phyloP scores from a whole-genome alignment of 2,797 vertebrate genomes.

The Gallinago solitaria region DNA sequence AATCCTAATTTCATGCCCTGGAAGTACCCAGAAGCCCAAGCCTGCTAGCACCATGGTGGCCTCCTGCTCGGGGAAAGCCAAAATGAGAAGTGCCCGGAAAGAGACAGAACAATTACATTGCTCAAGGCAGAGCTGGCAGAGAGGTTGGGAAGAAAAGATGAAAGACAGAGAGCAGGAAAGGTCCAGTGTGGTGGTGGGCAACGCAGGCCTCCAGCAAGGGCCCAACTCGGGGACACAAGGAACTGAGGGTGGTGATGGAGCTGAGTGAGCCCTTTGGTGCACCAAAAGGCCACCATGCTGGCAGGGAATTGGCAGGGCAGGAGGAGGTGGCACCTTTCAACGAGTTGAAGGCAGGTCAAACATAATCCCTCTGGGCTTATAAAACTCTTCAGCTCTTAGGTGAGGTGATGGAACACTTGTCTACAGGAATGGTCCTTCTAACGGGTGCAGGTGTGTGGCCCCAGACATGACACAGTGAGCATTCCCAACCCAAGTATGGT shows the following conservation, averaged over 20 bases:
- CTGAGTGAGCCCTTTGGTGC: background rate
- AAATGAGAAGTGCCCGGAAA: background rate
- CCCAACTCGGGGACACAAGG: background rate
- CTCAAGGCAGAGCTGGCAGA: background rate
- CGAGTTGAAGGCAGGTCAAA: background rate
- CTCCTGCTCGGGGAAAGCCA: background rate
- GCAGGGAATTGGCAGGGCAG: background rate
- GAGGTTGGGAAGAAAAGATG: background rate
- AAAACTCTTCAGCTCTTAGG: background rate
- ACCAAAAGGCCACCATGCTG: background rate
- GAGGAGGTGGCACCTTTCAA: background rate
- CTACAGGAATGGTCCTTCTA: background rate
- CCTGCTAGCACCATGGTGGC: accelerated
- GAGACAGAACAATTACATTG: background rate
- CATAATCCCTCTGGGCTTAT: background rate
- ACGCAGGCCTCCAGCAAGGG: background rate
- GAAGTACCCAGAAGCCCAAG: background rate
- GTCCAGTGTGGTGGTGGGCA: background rate
- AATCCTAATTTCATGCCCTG: background rate
- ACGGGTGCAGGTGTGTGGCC: accelerated
- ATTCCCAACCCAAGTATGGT: background rate
- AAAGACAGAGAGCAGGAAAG: background rate
- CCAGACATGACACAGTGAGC: background rate
- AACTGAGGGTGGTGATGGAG: background rate
- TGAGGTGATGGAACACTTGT: background rate